phyloP scores from a whole-genome alignment of 2,888 invertebrate genomes.

The Scelioninae gen. 1 region DNA sequence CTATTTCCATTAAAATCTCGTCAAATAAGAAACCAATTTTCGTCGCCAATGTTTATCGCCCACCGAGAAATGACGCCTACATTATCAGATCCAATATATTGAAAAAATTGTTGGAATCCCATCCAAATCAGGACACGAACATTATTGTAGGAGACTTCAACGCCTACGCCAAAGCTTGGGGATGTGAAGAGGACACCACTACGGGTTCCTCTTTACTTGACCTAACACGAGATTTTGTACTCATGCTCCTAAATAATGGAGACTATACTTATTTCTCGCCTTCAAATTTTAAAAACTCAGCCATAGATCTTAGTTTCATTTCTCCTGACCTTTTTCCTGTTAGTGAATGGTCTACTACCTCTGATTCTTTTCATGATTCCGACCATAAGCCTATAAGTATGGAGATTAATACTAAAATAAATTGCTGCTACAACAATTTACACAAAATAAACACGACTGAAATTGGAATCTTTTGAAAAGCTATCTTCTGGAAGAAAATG shows the following conservation, averaged over 20 bases:
- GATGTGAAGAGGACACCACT: background rate
- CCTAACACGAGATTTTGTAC: no score
- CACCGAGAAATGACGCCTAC: background rate
- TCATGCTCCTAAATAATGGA: no score
- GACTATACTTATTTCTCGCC: no score
- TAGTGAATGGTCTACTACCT: no score
- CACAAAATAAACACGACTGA: background rate
- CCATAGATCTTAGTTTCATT: no score
- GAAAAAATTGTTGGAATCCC: background rate
- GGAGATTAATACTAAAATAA: background rate
- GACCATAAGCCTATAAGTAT: background rate
- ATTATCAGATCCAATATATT: background rate
- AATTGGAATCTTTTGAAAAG: no score
- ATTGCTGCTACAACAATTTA: background rate
- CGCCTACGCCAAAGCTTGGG: background rate
- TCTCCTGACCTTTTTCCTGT: no score
- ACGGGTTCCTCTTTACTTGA: background rate
- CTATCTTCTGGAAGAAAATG: no score
- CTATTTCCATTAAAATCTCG: background rate
- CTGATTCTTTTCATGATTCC: slow-evolving; percentile 1
- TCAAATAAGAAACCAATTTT: background rate
- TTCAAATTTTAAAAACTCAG: no score
- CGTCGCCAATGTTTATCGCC: background rate
- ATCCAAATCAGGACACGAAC: background rate
- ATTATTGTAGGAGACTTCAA: slow-evolving; percentile 5